These are phyloP conservation scores for Bombus waltoni DNA, from an alignment of 1,140 invertebrate species.

Conservation along the genomic window DNA sequence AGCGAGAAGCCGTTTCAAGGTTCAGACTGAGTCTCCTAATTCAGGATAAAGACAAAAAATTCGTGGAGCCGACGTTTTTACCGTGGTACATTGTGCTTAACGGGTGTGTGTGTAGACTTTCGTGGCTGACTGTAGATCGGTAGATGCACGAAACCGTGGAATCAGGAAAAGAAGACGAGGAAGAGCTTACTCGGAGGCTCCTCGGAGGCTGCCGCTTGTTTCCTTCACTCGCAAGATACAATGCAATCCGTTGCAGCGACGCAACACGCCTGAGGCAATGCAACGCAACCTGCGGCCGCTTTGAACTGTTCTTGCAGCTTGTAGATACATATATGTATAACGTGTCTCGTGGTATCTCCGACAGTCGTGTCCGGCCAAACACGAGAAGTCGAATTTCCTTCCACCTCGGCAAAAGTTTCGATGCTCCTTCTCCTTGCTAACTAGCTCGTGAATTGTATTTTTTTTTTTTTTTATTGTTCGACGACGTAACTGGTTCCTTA, in stretches of 20 bases:
- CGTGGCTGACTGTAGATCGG: too few relatives aligned
- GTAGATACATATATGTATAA: slow-evolving; percentile 32
- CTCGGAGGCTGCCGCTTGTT: neutral
- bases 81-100: too few relatives aligned
- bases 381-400: slow-evolving; percentile 64
- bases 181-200: neutral
- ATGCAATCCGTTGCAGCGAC: slow-evolving; percentile 53
- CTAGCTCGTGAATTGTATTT: neutral
- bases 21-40: neutral
- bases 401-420: neutral
- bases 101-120: too few relatives aligned
- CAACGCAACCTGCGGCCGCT: slow-evolving; percentile 51
- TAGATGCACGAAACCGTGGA: slow-evolving; percentile 6
- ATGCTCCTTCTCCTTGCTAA: neutral
- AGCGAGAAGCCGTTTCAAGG: neutral
- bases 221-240: slow-evolving; percentile 35
- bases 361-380: slow-evolving; percentile 18
- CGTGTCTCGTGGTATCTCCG: slow-evolving; percentile 63
- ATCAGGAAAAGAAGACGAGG: neutral
- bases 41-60: neutral
- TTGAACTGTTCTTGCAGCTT: slow-evolving; percentile 48
- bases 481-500: neutral
- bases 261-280: slow-evolving; percentile 39
- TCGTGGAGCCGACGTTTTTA: too few relatives aligned
- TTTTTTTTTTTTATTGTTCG: neutral